Evolutionary conservation across 2,797 vertebrate genomes (phyloP).

Genomic region (Argyrosomus regius): DNA sequence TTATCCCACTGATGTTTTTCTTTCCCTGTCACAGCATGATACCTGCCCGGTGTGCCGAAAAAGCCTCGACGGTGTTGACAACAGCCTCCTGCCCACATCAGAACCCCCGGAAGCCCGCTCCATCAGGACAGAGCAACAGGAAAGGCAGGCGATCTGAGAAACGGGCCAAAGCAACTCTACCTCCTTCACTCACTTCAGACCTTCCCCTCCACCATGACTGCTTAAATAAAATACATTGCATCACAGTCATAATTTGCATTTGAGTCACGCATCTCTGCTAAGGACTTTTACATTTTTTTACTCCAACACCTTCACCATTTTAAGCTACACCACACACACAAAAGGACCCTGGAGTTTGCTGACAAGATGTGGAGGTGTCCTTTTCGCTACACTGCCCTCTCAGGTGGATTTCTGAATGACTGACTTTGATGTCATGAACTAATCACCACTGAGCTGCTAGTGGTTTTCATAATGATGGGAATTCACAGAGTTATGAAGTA

Average conservation of each 20-base stretch:
- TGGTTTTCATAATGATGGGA: constrained; percentile 53
- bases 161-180: constrained; percentile 20
- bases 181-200: constrained; percentile 39
- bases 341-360: constrained; percentile 42
- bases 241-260: constrained; percentile 25
- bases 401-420: constrained; percentile 61
- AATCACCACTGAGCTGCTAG: constrained; percentile 50
- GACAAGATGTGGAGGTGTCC: constrained; percentile 48
- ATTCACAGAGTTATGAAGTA: constrained; percentile 54
- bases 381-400: constrained; percentile 44
- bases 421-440: constrained; percentile 61
- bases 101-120: constrained; percentile 73
- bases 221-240: constrained; percentile 53
- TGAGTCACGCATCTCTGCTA: constrained; percentile 29
- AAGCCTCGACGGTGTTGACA: constrained; percentile 91
- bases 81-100: constrained; percentile 79
- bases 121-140: constrained; percentile 82
- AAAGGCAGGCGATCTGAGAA: constrained; percentile 88
- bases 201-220: background rate
- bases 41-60: constrained; percentile 95
- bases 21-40: constrained; percentile 86
- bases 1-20: background rate
- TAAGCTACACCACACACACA: constrained; percentile 15
- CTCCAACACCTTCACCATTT: constrained; percentile 23
- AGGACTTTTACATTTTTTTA: constrained; percentile 46